A percentile compares a stretch with the other conserved stretches of the same genome.
phyloP scores from a whole-genome alignment of 1,140 invertebrate species.

The Platorchestia sp. region DNA sequence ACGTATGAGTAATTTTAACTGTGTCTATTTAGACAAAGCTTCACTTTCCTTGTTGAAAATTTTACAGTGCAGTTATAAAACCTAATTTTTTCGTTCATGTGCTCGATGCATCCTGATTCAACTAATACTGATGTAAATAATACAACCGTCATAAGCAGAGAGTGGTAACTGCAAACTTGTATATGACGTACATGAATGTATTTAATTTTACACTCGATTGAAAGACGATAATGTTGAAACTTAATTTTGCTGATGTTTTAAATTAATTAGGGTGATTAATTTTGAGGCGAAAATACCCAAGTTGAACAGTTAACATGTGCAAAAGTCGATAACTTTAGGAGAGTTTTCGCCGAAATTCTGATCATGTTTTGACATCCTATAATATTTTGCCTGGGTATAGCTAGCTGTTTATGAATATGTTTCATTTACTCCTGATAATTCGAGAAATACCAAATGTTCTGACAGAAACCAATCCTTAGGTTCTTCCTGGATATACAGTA shows the following conservation, averaged over 20 bases:
- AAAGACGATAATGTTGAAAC: background rate
- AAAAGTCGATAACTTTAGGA: no score
- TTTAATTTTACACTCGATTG: background rate
- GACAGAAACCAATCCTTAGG: no score
- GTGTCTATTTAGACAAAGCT: background rate
- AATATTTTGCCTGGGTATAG: no score
- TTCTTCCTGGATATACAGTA: no score
- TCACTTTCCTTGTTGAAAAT: background rate
- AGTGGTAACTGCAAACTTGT: background rate
- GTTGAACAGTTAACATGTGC: no score
- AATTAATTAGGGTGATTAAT: background rate
- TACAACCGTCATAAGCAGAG: background rate
- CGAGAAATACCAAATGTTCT: no score
- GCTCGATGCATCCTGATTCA: background rate
- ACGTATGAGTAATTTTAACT: background rate
- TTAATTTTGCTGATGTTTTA: background rate
- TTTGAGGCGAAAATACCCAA: background rate
- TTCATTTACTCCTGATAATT: no score
- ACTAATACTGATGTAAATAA: background rate
- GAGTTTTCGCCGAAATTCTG: no score
- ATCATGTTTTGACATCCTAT: no score
- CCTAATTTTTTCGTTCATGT: background rate
- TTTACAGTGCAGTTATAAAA: background rate
- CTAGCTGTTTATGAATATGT: no score
- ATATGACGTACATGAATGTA: background rate